Percentiles rank a stretch among this genome's conserved stretches.
phyloP scores from a whole-genome alignment of 2,888 invertebrate species.

The Polymixis flavicincta region DNA sequence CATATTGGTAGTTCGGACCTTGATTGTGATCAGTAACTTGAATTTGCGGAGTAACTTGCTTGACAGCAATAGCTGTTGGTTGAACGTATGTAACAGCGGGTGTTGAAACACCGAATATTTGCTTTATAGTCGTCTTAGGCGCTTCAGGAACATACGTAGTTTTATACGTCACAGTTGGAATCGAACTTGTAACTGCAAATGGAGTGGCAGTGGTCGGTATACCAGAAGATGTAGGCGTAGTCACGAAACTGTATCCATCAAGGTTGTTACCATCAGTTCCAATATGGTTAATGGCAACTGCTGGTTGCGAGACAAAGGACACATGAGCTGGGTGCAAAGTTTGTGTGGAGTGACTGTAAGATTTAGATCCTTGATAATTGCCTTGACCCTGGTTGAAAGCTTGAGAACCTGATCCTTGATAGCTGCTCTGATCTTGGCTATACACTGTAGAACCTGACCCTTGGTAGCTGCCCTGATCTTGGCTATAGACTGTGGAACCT shows the following conservation, averaged over 20 bases:
- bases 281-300: conserved; percentile 83
- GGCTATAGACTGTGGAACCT: conserved; percentile 66
- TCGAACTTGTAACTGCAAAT: conserved; percentile 81
- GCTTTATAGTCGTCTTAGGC: conserved; percentile 84
- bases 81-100: conserved; percentile 86
- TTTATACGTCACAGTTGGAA: conserved; percentile 81
- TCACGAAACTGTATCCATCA: conserved; percentile 82
- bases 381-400: conserved; percentile 61
- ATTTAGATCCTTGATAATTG: conserved; percentile 60
- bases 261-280: conserved; percentile 82
- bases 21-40: conserved; percentile 78
- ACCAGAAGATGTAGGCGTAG: conserved; percentile 85
- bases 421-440: conserved; percentile 56
- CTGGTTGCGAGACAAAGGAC: conserved; percentile 79
- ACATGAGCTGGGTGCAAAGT: conserved; percentile 77
- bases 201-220: conserved; percentile 86
- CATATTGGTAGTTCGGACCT: conserved; percentile 76
- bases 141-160: conserved; percentile 83
- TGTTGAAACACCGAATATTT: conserved; percentile 86
- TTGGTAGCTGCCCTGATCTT: conserved; percentile 65
- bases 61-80: conserved; percentile 79
- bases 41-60: conserved; percentile 77
- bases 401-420: conserved; percentile 64
- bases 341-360: conserved; percentile 69
- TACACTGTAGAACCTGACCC: conserved; percentile 66